Evolutionary conservation across 2,888 invertebrate species (phyloP), one percentile per base, ranked within the genome.

Genomic region (Monoplex corrugatus): DNA sequence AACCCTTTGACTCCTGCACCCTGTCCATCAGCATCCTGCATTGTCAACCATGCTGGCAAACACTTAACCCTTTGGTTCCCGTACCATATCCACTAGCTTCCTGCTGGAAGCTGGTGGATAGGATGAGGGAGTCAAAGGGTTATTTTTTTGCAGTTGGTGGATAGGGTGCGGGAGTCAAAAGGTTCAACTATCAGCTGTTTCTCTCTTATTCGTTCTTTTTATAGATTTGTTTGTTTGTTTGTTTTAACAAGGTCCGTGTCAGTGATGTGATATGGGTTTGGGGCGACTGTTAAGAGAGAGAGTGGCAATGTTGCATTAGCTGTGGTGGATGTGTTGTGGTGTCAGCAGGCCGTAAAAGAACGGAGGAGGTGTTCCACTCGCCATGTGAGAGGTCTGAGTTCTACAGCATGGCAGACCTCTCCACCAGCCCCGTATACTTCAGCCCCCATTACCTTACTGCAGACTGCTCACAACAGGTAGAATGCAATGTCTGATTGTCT

Each of bases 301-400:
- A 10, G 35, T 78, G 23, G 32, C 16, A 35, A 38, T 40, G 38
- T 40, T 16, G 32, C 32, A 32, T 19, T 8, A 0, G 35, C 32
- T 82, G 82, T 44, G 82, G 19, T 43, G n/a, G n/a, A n/a, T n/a
- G n/a, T n/a, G n/a, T n/a, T n/a, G n/a, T n/a, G n/a, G n/a, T 88
- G 68, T 85, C 50, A 85, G 63, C 92, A 92, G 93, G 91, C 23
- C 90, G 93, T 38, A 93, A 94, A 89, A 91, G 93, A 35, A 88
- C 78, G 6, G 92, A 92, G 45, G 99, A 99, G 96, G 97, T 99
- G 91, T 99, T 99, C 96, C 99, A 99, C 96, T 98, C 99, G 50
- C 98, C 98, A 90, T 98, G 98, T 95, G 99, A 99, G 95, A 97
- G 99, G 92, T 99, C 99, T 90, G 99, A 99, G 96, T 99, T 99